Percentiles rank a stretch among this genome's conserved stretches.
phyloP scores from a whole-genome alignment of 2,797 vertebrate genomes.

The Varecia variegata region DNA sequence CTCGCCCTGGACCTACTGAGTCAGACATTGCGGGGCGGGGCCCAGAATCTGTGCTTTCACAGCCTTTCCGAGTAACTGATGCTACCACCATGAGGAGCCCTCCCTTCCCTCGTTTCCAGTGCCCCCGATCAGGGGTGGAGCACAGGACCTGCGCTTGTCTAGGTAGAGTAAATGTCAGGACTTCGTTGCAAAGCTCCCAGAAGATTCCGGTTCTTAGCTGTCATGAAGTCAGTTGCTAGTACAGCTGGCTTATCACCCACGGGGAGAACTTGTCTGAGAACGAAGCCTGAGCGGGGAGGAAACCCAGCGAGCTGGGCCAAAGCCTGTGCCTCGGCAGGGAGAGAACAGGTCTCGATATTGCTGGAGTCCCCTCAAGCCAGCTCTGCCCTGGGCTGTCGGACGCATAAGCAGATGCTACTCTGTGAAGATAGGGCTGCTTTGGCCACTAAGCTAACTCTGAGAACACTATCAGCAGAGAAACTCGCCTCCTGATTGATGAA shows the following conservation, averaged over 20 bases:
- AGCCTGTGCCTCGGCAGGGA: background rate
- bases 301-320: background rate
- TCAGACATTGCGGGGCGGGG: background rate
- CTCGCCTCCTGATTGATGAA: background rate
- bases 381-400: background rate
- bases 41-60: background rate
- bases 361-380: background rate
- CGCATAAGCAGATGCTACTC: background rate
- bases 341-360: background rate
- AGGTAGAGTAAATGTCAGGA: background rate
- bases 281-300: background rate
- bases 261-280: conserved; percentile 47
- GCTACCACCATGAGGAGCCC: background rate
- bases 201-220: conserved; percentile 25
- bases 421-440: background rate
- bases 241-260: conserved; percentile 21
- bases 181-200: background rate
- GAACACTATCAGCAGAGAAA: background rate
- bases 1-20: background rate
- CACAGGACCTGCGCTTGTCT: background rate
- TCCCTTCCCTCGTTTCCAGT: background rate
- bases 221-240: background rate
- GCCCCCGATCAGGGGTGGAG: background rate
- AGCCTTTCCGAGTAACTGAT: background rate
- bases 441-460: background rate